A percentile compares a stretch with the other conserved stretches of the same genome.
Conservation (phyloP, 2,888 invertebrate genomes). For the Eretmocerus hayati region DNA sequence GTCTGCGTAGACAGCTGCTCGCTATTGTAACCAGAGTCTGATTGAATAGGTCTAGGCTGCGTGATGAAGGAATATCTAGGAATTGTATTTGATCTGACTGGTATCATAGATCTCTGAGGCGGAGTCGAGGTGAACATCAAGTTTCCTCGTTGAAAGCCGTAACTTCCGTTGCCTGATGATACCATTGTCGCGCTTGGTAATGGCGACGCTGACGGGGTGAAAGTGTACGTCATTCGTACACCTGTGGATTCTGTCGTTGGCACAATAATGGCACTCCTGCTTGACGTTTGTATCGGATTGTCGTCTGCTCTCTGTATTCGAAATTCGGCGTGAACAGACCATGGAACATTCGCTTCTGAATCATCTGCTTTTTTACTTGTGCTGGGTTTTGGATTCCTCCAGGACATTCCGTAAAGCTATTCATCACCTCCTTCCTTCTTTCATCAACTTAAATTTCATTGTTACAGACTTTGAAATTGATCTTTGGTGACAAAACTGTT, state of each 20-base stretch:
- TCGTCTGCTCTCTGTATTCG: constrained; percentile 13
- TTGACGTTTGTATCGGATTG: constrained; percentile 1
- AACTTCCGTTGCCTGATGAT: constrained; percentile 28
- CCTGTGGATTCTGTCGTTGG: constrained; percentile 13
- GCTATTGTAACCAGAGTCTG: constrained; percentile 55
- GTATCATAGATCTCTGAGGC: constrained; percentile 25
- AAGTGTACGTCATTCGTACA: constrained; percentile 21
- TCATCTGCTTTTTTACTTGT: too few species aligned
- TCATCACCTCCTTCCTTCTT: too few species aligned
- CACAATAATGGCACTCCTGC: constrained; percentile 1
- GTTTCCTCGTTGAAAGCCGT: constrained; percentile 51
- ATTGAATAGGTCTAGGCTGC: not conserved
- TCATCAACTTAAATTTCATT: too few species aligned
- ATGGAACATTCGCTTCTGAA: too few species aligned
- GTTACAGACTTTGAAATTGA: too few species aligned
- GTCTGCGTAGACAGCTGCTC: constrained; percentile 46
- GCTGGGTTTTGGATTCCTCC: too few species aligned
- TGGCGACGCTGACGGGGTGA: constrained; percentile 5
- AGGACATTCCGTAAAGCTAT: too few species aligned
- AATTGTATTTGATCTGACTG: constrained; percentile 36
- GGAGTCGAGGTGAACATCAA: constrained; percentile 52
- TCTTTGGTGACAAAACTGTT: too few species aligned
- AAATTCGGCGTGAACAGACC: constrained; percentile 20
- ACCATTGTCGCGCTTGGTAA: not conserved
- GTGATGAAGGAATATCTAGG: constrained; percentile 29